Percentiles rank a stretch among this genome's conserved stretches.
Conservation (phyloP, 2,113 vertebrate genomes). For the Eulemur rufifrons region DNA sequence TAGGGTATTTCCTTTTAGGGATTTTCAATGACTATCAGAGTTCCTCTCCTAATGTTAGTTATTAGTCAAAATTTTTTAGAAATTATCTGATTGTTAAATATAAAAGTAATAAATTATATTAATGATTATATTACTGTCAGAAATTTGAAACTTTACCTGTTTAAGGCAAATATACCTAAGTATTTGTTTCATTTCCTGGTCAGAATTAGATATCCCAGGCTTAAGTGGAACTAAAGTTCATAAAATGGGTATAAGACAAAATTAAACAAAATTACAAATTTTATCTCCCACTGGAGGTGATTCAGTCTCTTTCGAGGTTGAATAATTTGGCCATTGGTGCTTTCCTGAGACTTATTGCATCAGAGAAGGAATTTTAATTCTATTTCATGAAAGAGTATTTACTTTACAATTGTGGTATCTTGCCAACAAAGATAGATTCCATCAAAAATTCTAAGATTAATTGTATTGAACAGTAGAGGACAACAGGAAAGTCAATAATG, state of each 20-base stretch:
- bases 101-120: not conserved
- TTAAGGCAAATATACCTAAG: not conserved
- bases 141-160: not conserved
- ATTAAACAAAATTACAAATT: constrained; percentile 58
- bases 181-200: not conserved
- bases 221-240: not conserved
- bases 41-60: not conserved
- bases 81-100: constrained; percentile 2
- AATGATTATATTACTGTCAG: not conserved
- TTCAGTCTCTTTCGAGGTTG: constrained; percentile 68
- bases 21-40: not conserved
- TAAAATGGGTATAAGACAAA: constrained; percentile 51
- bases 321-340: not conserved
- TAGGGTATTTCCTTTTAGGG: not conserved
- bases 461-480: not conserved
- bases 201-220: not conserved
- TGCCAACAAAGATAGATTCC: constrained; percentile 56
- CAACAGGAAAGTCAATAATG: not conserved
- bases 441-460: not conserved
- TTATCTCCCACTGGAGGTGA: constrained; percentile 11
- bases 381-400: not conserved
- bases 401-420: not conserved
- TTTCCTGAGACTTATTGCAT: not conserved
- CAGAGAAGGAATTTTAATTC: not conserved
- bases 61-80: not conserved